Percentiles rank a stretch among this genome's conserved stretches.
phyloP scores from a whole-genome alignment of 2,113 vertebrate species.

The Coregonus clupeaformis region DNA sequence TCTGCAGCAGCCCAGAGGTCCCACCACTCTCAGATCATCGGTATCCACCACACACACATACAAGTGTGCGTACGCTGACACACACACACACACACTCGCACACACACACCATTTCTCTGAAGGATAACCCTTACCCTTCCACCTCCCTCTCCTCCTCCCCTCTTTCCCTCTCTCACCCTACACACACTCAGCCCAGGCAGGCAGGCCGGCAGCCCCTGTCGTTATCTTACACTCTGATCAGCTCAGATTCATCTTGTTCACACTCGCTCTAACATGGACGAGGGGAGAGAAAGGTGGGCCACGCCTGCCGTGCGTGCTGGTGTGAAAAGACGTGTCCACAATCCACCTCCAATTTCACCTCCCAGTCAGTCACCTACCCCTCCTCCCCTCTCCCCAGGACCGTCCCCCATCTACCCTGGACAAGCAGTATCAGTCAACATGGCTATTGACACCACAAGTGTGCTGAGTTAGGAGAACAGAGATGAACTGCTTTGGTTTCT shows the following conservation, averaged over 20 bases:
- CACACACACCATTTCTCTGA: neutral
- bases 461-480: neutral
- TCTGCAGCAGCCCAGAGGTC: neutral
- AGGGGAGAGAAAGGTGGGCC: constrained; percentile 16
- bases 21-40: neutral
- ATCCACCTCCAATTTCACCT: neutral
- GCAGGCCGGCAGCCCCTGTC: neutral
- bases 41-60: constrained; percentile 2
- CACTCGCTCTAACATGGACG: constrained; percentile 38
- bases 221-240: constrained; percentile 36
- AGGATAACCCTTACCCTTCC: neutral
- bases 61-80: neutral
- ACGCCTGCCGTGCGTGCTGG: neutral
- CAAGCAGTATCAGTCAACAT: constrained; percentile 27
- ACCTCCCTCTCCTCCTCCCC: neutral
- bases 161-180: neutral
- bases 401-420: neutral
- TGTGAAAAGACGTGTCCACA: constrained; percentile 12
- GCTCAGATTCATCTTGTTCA: constrained; percentile 39
- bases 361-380: neutral
- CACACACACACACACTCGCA: constrained; percentile 2
- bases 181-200: constrained; percentile 1
- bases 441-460: neutral
- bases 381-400: neutral
- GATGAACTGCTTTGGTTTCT: neutral